Percentiles rank a stretch among this genome's conserved stretches.
These are phyloP conservation scores for Sarcophaga subvicina DNA, from an alignment of 2,888 invertebrate species.

Conservation along the genomic window DNA sequence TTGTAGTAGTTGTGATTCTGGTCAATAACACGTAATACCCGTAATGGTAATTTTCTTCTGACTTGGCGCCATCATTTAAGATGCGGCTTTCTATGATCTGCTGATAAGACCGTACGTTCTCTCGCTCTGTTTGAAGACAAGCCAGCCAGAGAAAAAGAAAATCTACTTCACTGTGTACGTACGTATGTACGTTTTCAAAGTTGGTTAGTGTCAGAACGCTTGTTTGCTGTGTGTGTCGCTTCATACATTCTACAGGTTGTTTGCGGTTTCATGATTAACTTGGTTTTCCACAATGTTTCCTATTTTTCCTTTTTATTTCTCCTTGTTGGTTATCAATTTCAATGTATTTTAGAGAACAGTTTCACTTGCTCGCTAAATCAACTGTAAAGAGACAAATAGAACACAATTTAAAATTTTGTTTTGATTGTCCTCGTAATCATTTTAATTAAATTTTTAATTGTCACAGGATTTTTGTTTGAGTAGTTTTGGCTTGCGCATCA, in stretches of 20 bases:
- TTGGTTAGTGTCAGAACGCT: slow-evolving; percentile 33
- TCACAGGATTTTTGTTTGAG: too few relatives aligned
- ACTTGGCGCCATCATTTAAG: slow-evolving; percentile 82
- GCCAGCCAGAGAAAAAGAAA: background rate
- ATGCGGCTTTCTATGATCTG: slow-evolving; percentile 81
- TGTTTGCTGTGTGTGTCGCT: slow-evolving; percentile 38
- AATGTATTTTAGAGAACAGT: background rate
- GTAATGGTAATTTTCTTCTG: slow-evolving; percentile 75
- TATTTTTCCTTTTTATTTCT: background rate
- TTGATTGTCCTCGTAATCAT: too few relatives aligned
- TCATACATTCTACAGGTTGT: slow-evolving; percentile 49
- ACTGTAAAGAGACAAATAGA: too few relatives aligned
- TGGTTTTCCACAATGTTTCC: slow-evolving; percentile 47
- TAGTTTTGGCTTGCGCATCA: too few relatives aligned
- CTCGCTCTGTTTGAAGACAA: background rate
- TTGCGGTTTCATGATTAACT: slow-evolving; percentile 55
- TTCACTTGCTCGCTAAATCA: too few relatives aligned
- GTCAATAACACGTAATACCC: slow-evolving; percentile 50
- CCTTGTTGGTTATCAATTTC: background rate
- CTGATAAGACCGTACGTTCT: slow-evolving; percentile 75
- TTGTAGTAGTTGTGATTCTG: slow-evolving; percentile 22
- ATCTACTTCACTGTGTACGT: too few relatives aligned
- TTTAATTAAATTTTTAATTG: too few relatives aligned
- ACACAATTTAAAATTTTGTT: too few relatives aligned
- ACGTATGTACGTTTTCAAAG: background rate